A percentile compares a stretch with the other conserved stretches of the same genome.
phyloP scores from a whole-genome alignment of 1,140 invertebrate species.

The Anoplophora glabripennis region DNA sequence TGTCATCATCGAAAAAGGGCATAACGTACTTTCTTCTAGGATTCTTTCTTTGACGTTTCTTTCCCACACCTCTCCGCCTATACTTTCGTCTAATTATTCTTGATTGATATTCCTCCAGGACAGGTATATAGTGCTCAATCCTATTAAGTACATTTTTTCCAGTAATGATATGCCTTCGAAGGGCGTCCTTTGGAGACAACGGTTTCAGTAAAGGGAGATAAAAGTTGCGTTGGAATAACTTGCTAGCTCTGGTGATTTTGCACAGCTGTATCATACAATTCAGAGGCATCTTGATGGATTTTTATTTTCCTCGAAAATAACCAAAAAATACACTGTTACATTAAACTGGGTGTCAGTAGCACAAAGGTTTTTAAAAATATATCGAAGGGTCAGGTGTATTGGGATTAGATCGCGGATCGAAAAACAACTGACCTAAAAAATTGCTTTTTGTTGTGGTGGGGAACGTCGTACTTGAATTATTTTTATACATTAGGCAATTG shows the following conservation, averaged over 20 bases:
- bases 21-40: conserved; percentile 59
- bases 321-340: neutral
- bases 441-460: conserved; percentile 18
- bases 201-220: conserved; percentile 79
- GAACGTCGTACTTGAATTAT: conserved; percentile 20
- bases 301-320: conserved; percentile 1
- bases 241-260: conserved; percentile 75
- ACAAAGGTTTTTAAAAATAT: conserved; percentile 10
- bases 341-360: neutral
- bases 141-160: conserved; percentile 50
- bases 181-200: conserved; percentile 76
- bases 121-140: conserved; percentile 69
- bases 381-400: conserved; percentile 21
- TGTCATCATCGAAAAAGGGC: conserved; percentile 68
- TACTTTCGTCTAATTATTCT: conserved; percentile 36
- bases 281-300: conserved; percentile 40
- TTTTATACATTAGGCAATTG: conserved; percentile 17
- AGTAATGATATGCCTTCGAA: conserved; percentile 51
- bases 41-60: conserved; percentile 61
- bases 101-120: conserved; percentile 60
- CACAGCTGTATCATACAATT: conserved; percentile 64
- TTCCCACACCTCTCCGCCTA: conserved; percentile 54
- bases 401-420: conserved; percentile 14
- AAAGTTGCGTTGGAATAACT: conserved; percentile 76
- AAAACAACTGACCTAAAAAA: conserved; percentile 28